Evolutionary conservation across 2,113 vertebrate species (phyloP).

Genomic region (Fulica atra): DNA sequence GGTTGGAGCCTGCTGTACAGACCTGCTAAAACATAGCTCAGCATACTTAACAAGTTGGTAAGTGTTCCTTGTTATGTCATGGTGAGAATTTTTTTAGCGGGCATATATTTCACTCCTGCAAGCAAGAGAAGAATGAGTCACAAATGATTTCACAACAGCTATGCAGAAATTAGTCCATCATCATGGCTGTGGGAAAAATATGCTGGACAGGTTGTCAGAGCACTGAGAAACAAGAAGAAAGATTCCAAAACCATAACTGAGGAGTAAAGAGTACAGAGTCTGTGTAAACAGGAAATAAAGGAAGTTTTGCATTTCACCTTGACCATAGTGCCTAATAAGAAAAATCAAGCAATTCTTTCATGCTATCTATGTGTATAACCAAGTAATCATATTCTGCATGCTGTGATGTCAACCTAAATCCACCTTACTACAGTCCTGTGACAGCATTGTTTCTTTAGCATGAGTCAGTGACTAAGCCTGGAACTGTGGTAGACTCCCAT

Average conservation of each 20-base stretch:
- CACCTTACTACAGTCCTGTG: background rate
- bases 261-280: background rate
- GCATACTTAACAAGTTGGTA: background rate
- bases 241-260: background rate
- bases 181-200: background rate
- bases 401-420: background rate
- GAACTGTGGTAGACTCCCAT: background rate
- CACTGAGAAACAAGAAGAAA: background rate
- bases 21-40: conserved; percentile 19
- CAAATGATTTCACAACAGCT: background rate
- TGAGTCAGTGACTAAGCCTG: background rate
- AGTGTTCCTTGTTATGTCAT: background rate
- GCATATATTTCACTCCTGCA: background rate
- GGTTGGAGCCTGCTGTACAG: background rate
- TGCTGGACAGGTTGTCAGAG: background rate
- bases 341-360: conserved; percentile 28
- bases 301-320: conserved; percentile 39
- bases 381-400: background rate
- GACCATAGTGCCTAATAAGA: background rate
- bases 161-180: background rate
- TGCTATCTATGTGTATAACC: background rate
- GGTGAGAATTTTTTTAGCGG: background rate
- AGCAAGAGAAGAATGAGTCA: conserved; percentile 21
- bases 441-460: background rate
- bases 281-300: conserved; percentile 45